Evolutionary conservation across 2,888 invertebrate species (phyloP), one percentile per base, ranked within the genome.

Genomic region (Pyrgus malvae): DNA sequence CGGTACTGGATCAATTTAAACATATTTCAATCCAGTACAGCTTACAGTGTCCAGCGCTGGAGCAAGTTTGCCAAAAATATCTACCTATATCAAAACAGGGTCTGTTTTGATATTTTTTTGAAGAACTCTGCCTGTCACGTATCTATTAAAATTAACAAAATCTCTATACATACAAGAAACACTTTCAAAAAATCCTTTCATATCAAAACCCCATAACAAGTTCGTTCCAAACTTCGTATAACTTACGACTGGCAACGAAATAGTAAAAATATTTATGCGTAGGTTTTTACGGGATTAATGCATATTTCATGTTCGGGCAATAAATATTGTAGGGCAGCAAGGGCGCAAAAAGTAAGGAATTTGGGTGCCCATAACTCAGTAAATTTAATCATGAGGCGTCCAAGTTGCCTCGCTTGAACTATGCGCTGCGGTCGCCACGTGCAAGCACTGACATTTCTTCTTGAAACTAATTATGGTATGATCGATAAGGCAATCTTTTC

Each of bases 301-400:
- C 73, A 80, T 81, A 78, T 80, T 83, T 78, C 70, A 78, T 80
- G 74, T 71, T 65, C 56, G 60, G 55, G 63, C 73, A 67, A 80
- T 83, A 81, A 83, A 84, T 83, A 78, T 80, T 76, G 70, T 74
- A 74, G 67, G 70, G 68, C 64, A 62, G 48, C 62, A 64, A 67
- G 63, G 65, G 69, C 68, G 68, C 70, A 80, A 80, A 81, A 81
- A 78, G 68, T 69, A 66, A 65, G 65, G 66, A 77, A 75, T 72
- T 74, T 67, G 64, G 64, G 68, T 74, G 74, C 76, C 78, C 74
- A 76, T 83, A 82, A 82, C 75, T 83, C 78, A 77, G 68, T 66
- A 76, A 83, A 83, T 84, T 81, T 81, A 84, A 85, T 83, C 80
- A 83, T 80, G 74, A 70, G 68, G 66, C 61, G 49, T n/a, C 9